These are phyloP conservation scores for Castor canadensis DNA, from an alignment of 2,113 vertebrate species.

Conservation along the genomic window DNA sequence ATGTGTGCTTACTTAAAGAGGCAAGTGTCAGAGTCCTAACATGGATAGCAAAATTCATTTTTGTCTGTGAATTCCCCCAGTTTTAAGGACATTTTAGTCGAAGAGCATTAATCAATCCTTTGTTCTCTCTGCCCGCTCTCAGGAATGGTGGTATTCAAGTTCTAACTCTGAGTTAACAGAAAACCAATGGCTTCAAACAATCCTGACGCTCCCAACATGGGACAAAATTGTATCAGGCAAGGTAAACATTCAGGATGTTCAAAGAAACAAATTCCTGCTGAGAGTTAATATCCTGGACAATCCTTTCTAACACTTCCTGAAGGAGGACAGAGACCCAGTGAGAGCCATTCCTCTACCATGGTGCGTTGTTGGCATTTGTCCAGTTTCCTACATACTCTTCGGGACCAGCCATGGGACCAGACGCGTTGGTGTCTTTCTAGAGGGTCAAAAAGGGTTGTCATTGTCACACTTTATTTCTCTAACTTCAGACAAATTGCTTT, in stretches of 20 bases:
- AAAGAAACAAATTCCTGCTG: slow-evolving; percentile 73
- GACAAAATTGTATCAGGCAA: neutral
- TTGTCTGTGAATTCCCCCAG: neutral
- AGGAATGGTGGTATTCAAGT: slow-evolving; percentile 69
- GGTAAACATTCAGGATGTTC: neutral
- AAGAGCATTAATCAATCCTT: no score
- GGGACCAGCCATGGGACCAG: neutral
- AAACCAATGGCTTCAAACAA: neutral
- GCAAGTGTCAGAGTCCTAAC: neutral
- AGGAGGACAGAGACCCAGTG: neutral
- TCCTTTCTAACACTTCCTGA: slow-evolving; percentile 21
- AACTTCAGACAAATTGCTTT: neutral
- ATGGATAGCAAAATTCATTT: neutral
- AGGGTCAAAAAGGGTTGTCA: neutral
- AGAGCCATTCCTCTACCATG: neutral
- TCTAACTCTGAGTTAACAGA: fast-evolving
- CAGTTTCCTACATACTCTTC: neutral
- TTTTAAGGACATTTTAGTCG: neutral
- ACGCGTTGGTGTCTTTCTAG: neutral
- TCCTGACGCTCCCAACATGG: slow-evolving; percentile 47
- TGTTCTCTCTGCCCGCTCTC: neutral
- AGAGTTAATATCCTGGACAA: slow-evolving; percentile 63
- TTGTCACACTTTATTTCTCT: neutral
- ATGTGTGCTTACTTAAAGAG: neutral
- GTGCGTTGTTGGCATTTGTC: neutral